phyloP scores from a whole-genome alignment of 2,113 vertebrate genomes.

The Okapia johnstoni region DNA sequence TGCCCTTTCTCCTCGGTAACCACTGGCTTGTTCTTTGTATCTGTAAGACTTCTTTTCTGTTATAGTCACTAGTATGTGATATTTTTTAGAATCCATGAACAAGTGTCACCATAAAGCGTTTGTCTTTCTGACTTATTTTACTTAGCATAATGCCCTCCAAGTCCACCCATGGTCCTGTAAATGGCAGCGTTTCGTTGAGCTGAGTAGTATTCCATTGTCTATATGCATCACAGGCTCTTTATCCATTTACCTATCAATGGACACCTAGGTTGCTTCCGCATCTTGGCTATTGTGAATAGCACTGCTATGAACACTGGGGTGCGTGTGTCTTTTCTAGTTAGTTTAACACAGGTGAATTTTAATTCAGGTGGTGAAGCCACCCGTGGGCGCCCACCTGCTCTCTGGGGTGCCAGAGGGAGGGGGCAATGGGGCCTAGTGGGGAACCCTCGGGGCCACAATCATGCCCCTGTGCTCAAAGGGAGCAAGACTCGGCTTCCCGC shows the following conservation, averaged over 20 bases:
- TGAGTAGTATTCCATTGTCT: not conserved
- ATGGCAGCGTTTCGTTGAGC: not conserved
- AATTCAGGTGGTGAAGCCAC: not conserved
- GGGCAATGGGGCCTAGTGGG: not conserved
- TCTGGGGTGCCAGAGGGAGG: not conserved
- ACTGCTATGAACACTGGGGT: not conserved
- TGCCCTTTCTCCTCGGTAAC: not conserved
- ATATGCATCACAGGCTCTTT: not conserved
- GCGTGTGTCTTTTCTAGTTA: not conserved
- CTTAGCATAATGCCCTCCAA: not conserved
- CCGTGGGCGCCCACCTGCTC: fast-evolving
- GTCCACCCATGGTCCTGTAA: not conserved
- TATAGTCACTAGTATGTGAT: not conserved
- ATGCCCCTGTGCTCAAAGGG: fast-evolving
- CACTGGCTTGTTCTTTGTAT: not conserved
- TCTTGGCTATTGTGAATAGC: not conserved
- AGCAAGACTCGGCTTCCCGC: not conserved
- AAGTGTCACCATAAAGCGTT: not conserved
- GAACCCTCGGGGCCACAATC: fast-evolving
- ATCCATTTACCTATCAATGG: not conserved
- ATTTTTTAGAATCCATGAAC: not conserved
- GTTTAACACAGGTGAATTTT: not conserved
- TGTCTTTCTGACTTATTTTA: not conserved
- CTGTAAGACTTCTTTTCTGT: not conserved
- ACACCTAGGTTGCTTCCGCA: not conserved